Percentiles rank a stretch among this genome's conserved stretches.
phyloP scores from a whole-genome alignment of 2,113 vertebrate species.

The Gopherus evgoodei region DNA sequence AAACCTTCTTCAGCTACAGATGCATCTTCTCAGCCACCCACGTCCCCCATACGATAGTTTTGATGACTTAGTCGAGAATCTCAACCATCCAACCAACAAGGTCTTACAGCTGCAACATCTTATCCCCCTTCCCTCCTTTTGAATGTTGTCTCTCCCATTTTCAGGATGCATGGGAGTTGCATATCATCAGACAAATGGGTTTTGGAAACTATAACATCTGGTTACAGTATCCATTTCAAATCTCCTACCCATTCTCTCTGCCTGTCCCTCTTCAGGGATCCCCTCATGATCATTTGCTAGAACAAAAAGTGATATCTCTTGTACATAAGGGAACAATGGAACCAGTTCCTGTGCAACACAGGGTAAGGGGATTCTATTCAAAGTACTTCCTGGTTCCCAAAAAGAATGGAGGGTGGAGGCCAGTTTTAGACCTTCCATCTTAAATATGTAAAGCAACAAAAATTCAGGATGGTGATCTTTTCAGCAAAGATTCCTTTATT shows the following conservation, averaged over 20 bases:
- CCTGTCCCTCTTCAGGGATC: too few species aligned
- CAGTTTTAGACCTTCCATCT: not conserved
- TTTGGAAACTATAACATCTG: not conserved
- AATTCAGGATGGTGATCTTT: not conserved
- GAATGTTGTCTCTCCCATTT: not conserved
- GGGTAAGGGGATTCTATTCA: not conserved
- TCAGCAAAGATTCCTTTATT: not conserved
- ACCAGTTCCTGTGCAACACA: not conserved
- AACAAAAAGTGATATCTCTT: not conserved
- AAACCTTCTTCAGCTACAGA: not conserved
- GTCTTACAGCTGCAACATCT: not conserved
- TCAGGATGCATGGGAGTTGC: not conserved
- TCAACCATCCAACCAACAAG: not conserved
- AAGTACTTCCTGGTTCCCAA: not conserved
- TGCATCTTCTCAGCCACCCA: not conserved
- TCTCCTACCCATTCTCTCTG: not conserved
- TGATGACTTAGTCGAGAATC: not conserved
- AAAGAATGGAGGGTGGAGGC: not conserved
- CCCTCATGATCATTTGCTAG: not conserved
- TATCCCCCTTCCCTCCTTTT: not conserved
- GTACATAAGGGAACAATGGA: not conserved
- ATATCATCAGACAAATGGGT: not conserved
- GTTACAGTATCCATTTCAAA: not conserved
- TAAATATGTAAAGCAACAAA: not conserved
- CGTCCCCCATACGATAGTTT: not conserved